Evolutionary conservation across 2,113 vertebrate genomes (phyloP).

Genomic region (Aepyceros melampus): DNA sequence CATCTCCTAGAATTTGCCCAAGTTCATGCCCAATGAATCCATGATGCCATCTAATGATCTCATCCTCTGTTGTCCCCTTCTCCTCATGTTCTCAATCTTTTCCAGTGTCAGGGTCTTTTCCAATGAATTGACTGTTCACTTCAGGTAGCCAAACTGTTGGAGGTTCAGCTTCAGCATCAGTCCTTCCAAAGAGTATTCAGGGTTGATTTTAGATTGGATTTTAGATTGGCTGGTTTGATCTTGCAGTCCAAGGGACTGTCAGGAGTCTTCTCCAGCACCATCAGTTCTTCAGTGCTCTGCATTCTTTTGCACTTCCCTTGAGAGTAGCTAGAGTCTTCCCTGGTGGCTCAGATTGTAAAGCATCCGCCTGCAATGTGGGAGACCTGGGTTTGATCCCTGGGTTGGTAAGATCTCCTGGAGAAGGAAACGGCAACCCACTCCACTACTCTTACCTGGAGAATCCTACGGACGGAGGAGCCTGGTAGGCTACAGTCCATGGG

Average conservation of each 20-base stretch:
- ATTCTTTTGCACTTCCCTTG: not conserved
- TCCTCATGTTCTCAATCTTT: not conserved
- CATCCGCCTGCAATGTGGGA: not conserved
- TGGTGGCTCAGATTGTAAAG: not conserved
- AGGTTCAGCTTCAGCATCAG: not conserved
- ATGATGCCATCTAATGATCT: not conserved
- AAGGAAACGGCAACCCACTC: not conserved
- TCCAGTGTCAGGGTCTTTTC: not conserved
- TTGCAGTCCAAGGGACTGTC: not conserved
- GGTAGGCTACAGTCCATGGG: too few species aligned
- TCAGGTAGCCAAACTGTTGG: not conserved
- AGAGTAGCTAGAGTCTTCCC: not conserved
- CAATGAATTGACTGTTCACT: accelerated
- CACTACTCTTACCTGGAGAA: not conserved
- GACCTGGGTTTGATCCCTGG: not conserved
- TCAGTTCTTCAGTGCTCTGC: not conserved
- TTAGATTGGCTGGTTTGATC: not conserved
- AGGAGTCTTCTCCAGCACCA: not conserved
- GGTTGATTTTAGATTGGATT: not conserved
- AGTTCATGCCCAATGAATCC: not conserved
- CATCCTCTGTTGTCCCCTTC: not conserved
- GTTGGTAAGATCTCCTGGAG: not conserved
- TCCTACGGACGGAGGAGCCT: not conserved
- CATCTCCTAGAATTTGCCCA: not conserved
- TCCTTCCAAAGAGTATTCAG: not conserved